A percentile compares a stretch with the other conserved stretches of the same genome.
Evolutionary conservation across 2,888 invertebrate genomes (phyloP).

Genomic region (Globia sparganii): DNA sequence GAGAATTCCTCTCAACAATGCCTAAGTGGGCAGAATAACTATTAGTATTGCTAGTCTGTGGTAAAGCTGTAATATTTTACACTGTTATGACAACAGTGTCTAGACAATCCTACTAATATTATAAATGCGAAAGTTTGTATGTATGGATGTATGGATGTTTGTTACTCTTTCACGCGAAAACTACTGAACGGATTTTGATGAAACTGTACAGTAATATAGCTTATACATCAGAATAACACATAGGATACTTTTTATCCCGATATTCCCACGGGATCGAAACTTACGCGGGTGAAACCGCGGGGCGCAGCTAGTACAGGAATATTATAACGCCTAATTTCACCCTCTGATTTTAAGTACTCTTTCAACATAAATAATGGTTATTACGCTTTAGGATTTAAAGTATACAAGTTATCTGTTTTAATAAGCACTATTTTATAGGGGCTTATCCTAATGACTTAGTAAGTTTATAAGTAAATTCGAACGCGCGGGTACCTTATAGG

Average conservation of each 20-base stretch:
- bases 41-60: slow-evolving; percentile 54
- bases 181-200: no score
- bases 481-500: slow-evolving; percentile 4
- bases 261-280: no score
- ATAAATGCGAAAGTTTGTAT: no score
- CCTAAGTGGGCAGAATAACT: slow-evolving; percentile 50
- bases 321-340: slow-evolving; percentile 29
- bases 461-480: slow-evolving; percentile 39
- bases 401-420: slow-evolving; percentile 47
- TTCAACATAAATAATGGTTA: slow-evolving; percentile 37
- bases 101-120: no score
- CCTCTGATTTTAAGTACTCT: slow-evolving; percentile 26
- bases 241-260: no score
- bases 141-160: no score
- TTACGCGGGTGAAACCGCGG: no score
- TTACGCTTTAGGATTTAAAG: slow-evolving; percentile 40
- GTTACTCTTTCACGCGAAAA: no score
- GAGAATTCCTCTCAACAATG: slow-evolving; percentile 58
- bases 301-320: slow-evolving; percentile 22
- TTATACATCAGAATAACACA: no score
- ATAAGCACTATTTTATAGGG: slow-evolving; percentile 42
- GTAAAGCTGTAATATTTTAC: slow-evolving; percentile 47
- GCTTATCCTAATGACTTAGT: slow-evolving; percentile 29
- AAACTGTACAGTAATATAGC: no score
- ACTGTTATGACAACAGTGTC: slow-evolving; percentile 37